phyloP scores from a whole-genome alignment of 92 coral and sea anemone genomes.

The Epizoanthus stellaris region DNA sequence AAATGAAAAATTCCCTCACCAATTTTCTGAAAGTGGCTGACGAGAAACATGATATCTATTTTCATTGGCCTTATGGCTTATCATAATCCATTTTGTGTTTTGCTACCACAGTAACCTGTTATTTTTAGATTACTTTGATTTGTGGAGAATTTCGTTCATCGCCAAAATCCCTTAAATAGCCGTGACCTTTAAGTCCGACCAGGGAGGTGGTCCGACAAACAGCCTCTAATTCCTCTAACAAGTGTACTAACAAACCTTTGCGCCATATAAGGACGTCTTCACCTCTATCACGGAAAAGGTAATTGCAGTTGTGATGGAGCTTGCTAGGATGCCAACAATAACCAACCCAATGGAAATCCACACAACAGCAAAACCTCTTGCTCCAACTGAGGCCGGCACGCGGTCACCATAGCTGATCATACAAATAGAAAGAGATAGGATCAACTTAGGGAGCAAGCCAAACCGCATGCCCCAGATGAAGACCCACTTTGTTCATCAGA shows the following conservation, averaged over 20 bases:
- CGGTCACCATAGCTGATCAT: slow-evolving; percentile 70
- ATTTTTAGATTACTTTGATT: no score
- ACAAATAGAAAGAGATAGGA: not conserved
- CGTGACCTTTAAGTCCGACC: not conserved
- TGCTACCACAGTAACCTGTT: no score
- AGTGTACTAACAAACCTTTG: slow-evolving; percentile 55
- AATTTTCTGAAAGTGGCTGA: no score
- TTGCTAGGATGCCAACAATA: slow-evolving; percentile 61
- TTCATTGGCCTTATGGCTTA: no score
- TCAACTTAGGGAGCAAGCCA: no score
- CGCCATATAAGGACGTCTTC: slow-evolving; percentile 58
- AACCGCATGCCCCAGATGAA: no score
- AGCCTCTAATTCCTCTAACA: not conserved
- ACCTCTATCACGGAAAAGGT: slow-evolving; percentile 55
- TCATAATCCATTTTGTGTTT: no score
- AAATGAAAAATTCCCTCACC: no score
- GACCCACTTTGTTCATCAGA: no score
- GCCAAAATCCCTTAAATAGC: no score
- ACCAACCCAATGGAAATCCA: slow-evolving; percentile 73
- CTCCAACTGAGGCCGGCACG: slow-evolving; percentile 53
- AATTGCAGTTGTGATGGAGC: slow-evolving; percentile 70
- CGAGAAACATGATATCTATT: no score
- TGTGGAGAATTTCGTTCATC: no score
- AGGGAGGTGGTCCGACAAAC: not conserved
- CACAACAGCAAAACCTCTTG: slow-evolving; percentile 60